Evolutionary conservation across 1,140 invertebrate genomes (phyloP).

Genomic region (Nylanderia fulva): DNA sequence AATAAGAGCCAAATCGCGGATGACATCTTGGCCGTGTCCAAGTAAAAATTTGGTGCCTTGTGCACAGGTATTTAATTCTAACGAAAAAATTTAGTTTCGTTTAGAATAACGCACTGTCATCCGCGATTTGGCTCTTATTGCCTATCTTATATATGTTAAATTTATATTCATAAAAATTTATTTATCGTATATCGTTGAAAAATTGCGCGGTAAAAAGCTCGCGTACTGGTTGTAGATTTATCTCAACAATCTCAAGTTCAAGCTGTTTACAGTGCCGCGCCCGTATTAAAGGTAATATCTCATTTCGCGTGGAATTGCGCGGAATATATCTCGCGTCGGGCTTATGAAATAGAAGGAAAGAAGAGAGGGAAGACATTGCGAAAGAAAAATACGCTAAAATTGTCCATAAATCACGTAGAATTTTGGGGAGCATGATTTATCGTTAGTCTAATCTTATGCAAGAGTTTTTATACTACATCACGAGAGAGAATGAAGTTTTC

Average conservation of each 20-base stretch:
- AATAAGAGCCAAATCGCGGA: no score
- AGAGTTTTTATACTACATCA: background rate
- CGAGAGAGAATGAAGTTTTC: background rate
- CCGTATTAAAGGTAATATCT: constrained; percentile 60
- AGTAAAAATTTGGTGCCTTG: no score
- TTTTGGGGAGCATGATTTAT: constrained; percentile 46
- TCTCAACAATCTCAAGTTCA: constrained; percentile 57
- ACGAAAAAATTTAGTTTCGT: no score
- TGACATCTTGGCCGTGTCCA: no score
- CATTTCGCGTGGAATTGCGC: constrained; percentile 53
- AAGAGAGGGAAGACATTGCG: background rate
- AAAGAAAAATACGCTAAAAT: constrained; percentile 52
- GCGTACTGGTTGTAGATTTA: constrained; percentile 30
- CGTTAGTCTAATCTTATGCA: constrained; percentile 17
- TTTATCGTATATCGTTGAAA: constrained; percentile 25
- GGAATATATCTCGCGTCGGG: constrained; percentile 42
- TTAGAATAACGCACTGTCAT: no score
- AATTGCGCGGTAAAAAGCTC: constrained; percentile 37
- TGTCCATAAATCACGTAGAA: constrained; percentile 48
- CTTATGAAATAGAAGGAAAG: constrained; percentile 38
- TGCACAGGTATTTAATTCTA: no score
- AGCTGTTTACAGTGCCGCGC: constrained; percentile 48
- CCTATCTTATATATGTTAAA: no score
- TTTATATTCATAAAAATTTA: constrained; percentile 24
- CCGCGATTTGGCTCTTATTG: no score